Conservation (phyloP, 2,888 invertebrate species). For the Cataglyphis cursor region DNA sequence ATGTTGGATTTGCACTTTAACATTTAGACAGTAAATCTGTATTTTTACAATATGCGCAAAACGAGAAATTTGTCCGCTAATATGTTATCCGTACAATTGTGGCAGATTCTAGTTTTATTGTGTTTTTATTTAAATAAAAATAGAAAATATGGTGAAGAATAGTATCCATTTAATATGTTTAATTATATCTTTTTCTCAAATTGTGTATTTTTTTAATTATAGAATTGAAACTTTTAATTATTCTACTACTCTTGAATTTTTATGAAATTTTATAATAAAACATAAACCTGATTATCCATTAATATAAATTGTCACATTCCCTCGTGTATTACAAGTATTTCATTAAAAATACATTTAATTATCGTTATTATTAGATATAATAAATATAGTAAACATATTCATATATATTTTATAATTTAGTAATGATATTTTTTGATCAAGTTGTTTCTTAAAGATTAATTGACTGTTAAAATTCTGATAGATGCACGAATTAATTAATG, state of each 20-base stretch:
- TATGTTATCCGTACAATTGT: conserved; percentile 30
- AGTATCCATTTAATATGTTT: neutral
- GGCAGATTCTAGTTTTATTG: neutral
- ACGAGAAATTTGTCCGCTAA: conserved; percentile 12
- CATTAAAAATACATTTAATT: neutral
- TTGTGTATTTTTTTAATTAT: neutral
- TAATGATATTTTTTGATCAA: conserved; percentile 9
- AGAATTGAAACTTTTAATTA: neutral
- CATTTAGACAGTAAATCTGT: conserved; percentile 33
- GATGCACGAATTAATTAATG: neutral
- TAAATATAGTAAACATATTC: neutral
- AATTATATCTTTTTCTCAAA: neutral
- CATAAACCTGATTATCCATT: neutral
- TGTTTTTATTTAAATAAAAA: neutral
- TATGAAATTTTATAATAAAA: conserved; percentile 4
- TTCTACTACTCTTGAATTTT: neutral
- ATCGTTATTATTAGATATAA: neutral
- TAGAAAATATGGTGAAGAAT: neutral
- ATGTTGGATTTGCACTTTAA: conserved; percentile 41
- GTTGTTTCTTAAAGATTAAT: neutral
- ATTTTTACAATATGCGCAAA: conserved; percentile 16
- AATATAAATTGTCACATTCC: neutral
- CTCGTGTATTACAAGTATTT: neutral
- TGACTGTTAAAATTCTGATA: neutral
- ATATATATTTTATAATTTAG: neutral